Conservation (phyloP, 2,888 invertebrate species). For the Drosophila aldrichi region DNA sequence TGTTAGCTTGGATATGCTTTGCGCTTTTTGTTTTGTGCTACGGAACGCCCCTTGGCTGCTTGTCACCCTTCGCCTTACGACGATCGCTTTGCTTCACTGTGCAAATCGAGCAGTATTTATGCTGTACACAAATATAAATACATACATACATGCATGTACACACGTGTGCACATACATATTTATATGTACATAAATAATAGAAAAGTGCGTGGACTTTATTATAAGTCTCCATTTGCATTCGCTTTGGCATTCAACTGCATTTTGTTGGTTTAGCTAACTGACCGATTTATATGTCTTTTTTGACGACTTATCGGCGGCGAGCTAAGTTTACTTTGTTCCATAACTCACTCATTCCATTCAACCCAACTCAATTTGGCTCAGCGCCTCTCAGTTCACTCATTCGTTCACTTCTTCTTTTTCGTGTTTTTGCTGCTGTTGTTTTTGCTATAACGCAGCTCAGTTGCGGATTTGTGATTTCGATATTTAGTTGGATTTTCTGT, state of each 20-base stretch:
- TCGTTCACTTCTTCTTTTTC: constrained; percentile 36
- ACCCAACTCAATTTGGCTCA: constrained; percentile 16
- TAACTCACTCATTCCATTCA: constrained; percentile 22
- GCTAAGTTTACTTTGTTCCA: constrained; percentile 28
- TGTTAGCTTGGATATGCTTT: constrained; percentile 43
- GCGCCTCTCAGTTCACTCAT: constrained; percentile 27
- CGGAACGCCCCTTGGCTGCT: constrained; percentile 17
- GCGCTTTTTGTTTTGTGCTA: constrained; percentile 35
- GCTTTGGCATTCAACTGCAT: constrained; percentile 1
- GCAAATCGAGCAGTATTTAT: constrained; percentile 16
- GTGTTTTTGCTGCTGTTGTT: constrained; percentile 44
- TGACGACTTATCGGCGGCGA: constrained; percentile 23
- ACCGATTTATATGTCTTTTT: constrained; percentile 5
- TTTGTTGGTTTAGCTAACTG: constrained; percentile 34
- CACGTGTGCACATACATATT: background rate
- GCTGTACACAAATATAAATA: background rate
- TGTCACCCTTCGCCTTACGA: constrained; percentile 4
- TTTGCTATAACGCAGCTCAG: constrained; percentile 37
- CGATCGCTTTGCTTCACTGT: constrained; percentile 32
- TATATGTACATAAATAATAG: constrained; percentile 13
- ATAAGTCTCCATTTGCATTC: constrained; percentile 4
- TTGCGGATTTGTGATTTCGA: constrained; percentile 76
- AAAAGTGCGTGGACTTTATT: constrained; percentile 40
- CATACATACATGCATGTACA: background rate
- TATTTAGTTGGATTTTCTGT: constrained; percentile 70